Conservation (phyloP, 2,888 invertebrate genomes). For the Amiota minor region DNA sequence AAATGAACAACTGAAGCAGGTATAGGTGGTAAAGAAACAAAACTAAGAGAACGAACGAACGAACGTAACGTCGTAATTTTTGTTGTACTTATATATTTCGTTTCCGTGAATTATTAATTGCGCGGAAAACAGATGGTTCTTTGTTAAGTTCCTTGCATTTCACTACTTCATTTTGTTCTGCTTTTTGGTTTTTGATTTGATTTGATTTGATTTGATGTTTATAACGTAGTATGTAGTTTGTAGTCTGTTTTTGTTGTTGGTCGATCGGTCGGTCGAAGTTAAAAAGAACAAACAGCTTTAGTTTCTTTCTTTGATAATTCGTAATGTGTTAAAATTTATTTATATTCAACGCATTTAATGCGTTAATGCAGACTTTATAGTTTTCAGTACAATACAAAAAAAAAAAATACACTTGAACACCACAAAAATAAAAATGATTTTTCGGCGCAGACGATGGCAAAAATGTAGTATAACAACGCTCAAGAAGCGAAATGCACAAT, state of each 20-base stretch:
- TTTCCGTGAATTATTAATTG: neutral
- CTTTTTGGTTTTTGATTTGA: neutral
- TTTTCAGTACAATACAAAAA: constrained; percentile 38
- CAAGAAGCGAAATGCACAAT: constrained; percentile 23
- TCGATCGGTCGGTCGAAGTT: neutral
- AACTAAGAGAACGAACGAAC: no score
- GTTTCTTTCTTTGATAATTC: neutral
- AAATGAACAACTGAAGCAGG: neutral
- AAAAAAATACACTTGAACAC: constrained; percentile 36
- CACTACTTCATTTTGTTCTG: constrained; percentile 24
- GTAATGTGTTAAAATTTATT: neutral
- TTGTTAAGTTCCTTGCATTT: constrained; percentile 18
- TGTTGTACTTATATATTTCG: no score
- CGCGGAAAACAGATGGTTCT: constrained; percentile 16
- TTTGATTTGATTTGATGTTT: neutral
- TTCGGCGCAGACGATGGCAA: constrained; percentile 33
- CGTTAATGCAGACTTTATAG: neutral
- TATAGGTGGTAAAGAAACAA: no score
- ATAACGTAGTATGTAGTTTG: constrained; percentile 12
- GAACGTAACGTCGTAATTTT: no score
- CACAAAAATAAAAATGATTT: constrained; percentile 43
- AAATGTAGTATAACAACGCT: constrained; percentile 57
- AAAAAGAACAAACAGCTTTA: neutral
- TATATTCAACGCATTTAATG: neutral
- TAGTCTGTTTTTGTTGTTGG: constrained; percentile 4